phyloP scores from a whole-genome alignment of 1,140 invertebrate species.

The Vanessa tameamea region DNA sequence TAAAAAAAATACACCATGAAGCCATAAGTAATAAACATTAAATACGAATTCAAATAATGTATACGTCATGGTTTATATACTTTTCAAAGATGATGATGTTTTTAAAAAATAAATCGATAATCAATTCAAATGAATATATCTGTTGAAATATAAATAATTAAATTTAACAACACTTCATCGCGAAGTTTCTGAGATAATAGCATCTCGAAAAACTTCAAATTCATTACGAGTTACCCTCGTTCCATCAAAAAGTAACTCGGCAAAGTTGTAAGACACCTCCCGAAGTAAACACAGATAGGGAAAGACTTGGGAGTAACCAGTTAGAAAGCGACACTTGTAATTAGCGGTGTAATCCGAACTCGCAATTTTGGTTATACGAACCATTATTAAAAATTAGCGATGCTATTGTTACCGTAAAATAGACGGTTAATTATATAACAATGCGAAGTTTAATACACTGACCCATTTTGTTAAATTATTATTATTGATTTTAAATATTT shows the following conservation, averaged over 20 bases:
- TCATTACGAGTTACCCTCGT: slow-evolving; percentile 34
- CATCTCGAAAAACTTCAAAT: slow-evolving; percentile 39
- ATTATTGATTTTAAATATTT: too few relatives aligned
- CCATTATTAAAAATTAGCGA: slow-evolving; percentile 73
- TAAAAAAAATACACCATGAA: background rate
- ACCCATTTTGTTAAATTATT: background rate
- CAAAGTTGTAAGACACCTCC: slow-evolving; percentile 26
- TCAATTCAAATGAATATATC: too few relatives aligned
- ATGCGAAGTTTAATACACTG: background rate
- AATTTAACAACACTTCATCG: slow-evolving; percentile 23
- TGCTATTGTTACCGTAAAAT: slow-evolving; percentile 57
- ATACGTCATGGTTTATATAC: too few relatives aligned
- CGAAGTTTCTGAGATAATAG: slow-evolving; percentile 30
- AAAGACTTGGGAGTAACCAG: slow-evolving; percentile 25
- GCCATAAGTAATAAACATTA: too few relatives aligned
- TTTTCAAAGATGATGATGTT: too few relatives aligned
- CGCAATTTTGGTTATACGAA: slow-evolving; percentile 49
- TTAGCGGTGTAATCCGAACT: slow-evolving; percentile 69
- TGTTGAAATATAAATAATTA: background rate
- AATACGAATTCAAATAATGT: too few relatives aligned
- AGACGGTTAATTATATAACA: slow-evolving; percentile 52
- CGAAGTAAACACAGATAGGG: slow-evolving; percentile 29
- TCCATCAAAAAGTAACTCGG: slow-evolving; percentile 23
- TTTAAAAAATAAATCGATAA: too few relatives aligned
- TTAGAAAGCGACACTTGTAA: slow-evolving; percentile 62